phyloP scores from a whole-genome alignment of 2,888 invertebrate species.

The Drosophila ustulata region DNA sequence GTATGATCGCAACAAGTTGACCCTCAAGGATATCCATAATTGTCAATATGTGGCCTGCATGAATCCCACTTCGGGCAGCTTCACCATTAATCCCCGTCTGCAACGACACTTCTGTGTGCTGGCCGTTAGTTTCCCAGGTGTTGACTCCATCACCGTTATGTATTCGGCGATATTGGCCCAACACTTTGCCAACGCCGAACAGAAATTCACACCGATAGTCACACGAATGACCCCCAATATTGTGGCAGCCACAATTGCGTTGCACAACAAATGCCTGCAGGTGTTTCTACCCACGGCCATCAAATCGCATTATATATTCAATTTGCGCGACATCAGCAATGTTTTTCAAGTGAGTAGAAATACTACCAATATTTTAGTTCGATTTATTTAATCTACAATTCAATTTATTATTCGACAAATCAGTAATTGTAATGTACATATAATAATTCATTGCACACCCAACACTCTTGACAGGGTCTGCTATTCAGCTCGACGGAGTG shows the following conservation, averaged over 20 bases:
- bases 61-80: conserved; percentile 99
- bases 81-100: conserved; percentile 97
- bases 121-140: conserved; percentile 92
- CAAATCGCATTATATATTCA: conserved; percentile 98
- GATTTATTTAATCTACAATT: background rate
- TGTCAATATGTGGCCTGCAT: conserved; percentile 98
- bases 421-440: too few species aligned
- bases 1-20: conserved; percentile 95
- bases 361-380: background rate
- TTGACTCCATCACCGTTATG: conserved; percentile 93
- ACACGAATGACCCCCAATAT: conserved; percentile 90
- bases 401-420: too few species aligned
- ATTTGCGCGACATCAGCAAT: conserved; percentile 96
- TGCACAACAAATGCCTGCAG: conserved; percentile 94
- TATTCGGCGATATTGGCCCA: conserved; percentile 95
- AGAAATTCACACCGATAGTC: conserved; percentile 90
- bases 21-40: conserved; percentile 97
- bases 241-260: conserved; percentile 92
- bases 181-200: conserved; percentile 92
- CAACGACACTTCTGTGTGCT: conserved; percentile 96
- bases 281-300: conserved; percentile 97
- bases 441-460: too few species aligned
- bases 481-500: conserved; percentile 96
- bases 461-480: conserved; percentile 88
- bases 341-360: conserved; percentile 90